These are phyloP conservation scores for Apis dorsata DNA, from an alignment of 1,140 invertebrate genomes.

Conservation along the genomic window DNA sequence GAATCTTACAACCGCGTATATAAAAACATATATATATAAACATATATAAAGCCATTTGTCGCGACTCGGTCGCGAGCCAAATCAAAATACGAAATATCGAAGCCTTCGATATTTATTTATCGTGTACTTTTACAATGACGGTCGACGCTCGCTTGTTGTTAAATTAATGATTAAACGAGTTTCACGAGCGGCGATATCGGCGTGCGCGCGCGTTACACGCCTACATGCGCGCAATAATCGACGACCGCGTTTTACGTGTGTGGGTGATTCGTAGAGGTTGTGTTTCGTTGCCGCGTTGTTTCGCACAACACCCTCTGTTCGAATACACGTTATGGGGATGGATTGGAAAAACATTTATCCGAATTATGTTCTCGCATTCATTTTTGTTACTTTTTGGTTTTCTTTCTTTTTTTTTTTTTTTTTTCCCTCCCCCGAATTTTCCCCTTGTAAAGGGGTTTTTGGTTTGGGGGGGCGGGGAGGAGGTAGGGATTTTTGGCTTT, in stretches of 20 bases:
- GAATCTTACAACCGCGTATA: neutral
- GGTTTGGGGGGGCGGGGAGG: no score
- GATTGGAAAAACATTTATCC: neutral
- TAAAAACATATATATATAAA: neutral
- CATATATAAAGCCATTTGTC: no score
- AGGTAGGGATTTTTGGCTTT: no score
- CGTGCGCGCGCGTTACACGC: neutral
- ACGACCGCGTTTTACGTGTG: neutral
- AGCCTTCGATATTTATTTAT: slow-evolving; percentile 19
- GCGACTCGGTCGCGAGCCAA: neutral
- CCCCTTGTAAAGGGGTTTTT: no score
- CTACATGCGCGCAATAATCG: slow-evolving; percentile 11
- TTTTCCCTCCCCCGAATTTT: no score
- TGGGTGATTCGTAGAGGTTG: neutral
- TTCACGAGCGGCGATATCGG: neutral
- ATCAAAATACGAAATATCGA: neutral
- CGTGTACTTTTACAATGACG: slow-evolving; percentile 2
- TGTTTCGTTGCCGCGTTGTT: neutral
- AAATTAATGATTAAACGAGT: slow-evolving; percentile 45
- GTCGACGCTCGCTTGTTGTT: slow-evolving; percentile 10
- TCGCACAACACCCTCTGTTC: neutral
- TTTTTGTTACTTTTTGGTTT: no score
- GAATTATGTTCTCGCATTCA: neutral
- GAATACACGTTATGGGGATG: no score
- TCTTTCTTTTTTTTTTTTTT: no score